Percentiles rank a stretch among this genome's conserved stretches.
These are phyloP conservation scores for Prosopocoilus inquinatus DNA, from an alignment of 2,888 invertebrate genomes.

Conservation along the genomic window DNA sequence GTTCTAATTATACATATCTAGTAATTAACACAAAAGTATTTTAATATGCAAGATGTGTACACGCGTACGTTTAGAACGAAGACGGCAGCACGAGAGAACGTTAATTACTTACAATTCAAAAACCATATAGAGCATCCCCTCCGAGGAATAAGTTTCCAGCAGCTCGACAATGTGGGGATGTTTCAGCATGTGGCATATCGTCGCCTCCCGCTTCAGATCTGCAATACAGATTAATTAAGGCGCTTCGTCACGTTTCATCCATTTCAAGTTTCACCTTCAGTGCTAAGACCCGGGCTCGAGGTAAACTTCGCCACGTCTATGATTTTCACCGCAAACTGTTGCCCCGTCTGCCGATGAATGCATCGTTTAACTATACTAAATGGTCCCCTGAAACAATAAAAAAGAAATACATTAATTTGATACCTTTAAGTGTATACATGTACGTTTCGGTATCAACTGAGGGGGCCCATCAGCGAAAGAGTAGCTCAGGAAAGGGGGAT, in stretches of 20 bases:
- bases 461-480: no score
- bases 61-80: no score
- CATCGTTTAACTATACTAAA: conserved; percentile 95
- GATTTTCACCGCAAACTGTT: conserved; percentile 97
- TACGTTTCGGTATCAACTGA: no score
- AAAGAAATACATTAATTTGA: no score
- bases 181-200: conserved; percentile 98
- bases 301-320: conserved; percentile 98
- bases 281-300: conserved; percentile 93
- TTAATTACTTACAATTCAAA: conserved; percentile 91
- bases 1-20: no score
- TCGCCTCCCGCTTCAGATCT: conserved; percentile 98
- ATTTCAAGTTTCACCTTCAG: conserved; percentile 70
- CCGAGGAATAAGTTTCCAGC: conserved; percentile 96
- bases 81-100: neutral
- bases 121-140: conserved; percentile 99
- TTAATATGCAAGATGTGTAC: no score
- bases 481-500: no score
- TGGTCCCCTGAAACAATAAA: conserved; percentile 72
- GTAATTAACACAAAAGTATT: no score
- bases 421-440: no score
- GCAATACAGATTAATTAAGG: conserved; percentile 45
- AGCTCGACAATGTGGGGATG: conserved; percentile 98
- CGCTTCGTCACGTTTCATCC: neutral
- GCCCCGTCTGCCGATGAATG: conserved; percentile 89